Evolutionary conservation across 2,888 invertebrate species (phyloP).

Genomic region (Abscondita cerata): DNA sequence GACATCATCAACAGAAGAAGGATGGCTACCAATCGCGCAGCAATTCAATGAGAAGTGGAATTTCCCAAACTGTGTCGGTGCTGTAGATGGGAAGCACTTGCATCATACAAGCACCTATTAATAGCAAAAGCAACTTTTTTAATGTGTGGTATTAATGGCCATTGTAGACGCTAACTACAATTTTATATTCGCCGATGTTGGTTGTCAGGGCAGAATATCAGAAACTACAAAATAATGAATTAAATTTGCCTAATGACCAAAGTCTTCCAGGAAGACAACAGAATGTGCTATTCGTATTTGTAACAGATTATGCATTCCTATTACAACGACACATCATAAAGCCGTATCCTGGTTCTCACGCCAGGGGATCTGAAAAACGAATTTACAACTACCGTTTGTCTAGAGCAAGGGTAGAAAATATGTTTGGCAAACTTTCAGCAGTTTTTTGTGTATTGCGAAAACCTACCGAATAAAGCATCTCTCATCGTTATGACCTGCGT

Average conservation of each 20-base stretch:
- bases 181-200: conserved; percentile 15
- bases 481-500: conserved; percentile 5
- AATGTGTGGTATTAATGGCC: conserved; percentile 5
- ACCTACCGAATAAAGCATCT: conserved; percentile 10
- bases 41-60: conserved; percentile 39
- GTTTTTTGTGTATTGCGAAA: conserved; percentile 7
- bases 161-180: conserved; percentile 5
- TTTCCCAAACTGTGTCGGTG: conserved; percentile 30
- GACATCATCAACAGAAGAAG: conserved; percentile 36
- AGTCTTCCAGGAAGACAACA: no score
- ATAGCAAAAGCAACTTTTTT: conserved; percentile 28
- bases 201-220: conserved; percentile 17
- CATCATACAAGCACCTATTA: conserved; percentile 11
- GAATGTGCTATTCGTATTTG: no score
- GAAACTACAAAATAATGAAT: background rate
- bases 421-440: conserved; percentile 5
- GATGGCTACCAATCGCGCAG: conserved; percentile 37
- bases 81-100: background rate
- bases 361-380: background rate
- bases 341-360: background rate
- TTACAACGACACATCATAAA: conserved; percentile 2
- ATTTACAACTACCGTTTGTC: background rate
- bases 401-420: conserved; percentile 1
- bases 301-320: background rate
- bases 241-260: no score